Evolutionary conservation across 35 echinoderm and acorn worm genomes (phyloP), one percentile per base, ranked within the genome.

Genomic region (Heliocidaris erythrogramma): DNA sequence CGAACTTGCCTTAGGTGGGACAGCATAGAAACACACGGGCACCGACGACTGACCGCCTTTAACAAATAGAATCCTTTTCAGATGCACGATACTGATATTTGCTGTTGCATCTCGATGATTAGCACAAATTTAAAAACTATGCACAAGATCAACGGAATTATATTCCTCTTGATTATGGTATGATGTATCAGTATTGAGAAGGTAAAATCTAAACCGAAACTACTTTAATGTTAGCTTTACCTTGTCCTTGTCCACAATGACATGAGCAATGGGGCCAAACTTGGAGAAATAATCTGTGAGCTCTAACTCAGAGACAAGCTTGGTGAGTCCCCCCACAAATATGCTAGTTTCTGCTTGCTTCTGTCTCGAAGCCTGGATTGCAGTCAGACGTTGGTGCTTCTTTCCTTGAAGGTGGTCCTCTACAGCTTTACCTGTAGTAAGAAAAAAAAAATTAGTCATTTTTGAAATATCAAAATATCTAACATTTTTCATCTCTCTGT

Each of bases 171-270:
- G 52, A 56, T 10, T 56, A 56, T 56, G 35, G 35, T 42, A 42
- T 42, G 35, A 42, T 42, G 12, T 60, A 60, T 11, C 59, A 60
- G 12, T 60, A 18, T 14, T 60, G 59, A 60, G 17, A n/a, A 18
- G 18, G 65, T 5, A 7, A 21, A 24, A 78, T 78, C 65, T 4
- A 21, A 21, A 18, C 18, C 27, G 5, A 56, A 56, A 10, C 52
- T 56, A 78, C 14, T n/a, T 6, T 78, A n/a, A 2, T 60, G 18
- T 60, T 60, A 60, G 18, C 32, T 30, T 94, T 90, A 99, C 98
- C 96, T 99, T 97, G 84, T 99, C 95, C 94, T 99, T 99, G 94
- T 99, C 98, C 8, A 99, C 95, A 69, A 99, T 95, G 17, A 99
- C 94, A 47, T 94, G 94, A 32, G 95, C 49, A 27, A 99, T 88